These are phyloP conservation scores for Calidris pugnax DNA, from an alignment of 2,113 vertebrate genomes.

Conservation along the genomic window DNA sequence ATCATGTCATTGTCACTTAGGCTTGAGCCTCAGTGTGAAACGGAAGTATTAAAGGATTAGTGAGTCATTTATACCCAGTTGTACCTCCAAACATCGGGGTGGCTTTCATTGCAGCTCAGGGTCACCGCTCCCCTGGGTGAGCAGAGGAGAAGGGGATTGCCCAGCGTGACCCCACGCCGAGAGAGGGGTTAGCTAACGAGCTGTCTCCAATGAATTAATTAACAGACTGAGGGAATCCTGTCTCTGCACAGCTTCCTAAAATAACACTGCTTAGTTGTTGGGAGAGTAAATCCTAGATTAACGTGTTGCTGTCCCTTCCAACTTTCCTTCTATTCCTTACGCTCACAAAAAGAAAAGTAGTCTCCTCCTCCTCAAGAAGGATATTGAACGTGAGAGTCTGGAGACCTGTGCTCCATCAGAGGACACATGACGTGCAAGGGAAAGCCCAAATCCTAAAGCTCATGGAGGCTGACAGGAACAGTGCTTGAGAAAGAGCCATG, in stretches of 20 bases:
- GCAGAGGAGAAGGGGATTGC: neutral
- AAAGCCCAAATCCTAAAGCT: neutral
- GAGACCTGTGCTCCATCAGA: neutral
- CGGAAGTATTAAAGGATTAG: conserved; percentile 64
- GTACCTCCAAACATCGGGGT: neutral
- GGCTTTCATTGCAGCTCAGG: conserved; percentile 13
- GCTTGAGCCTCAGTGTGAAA: conserved; percentile 5
- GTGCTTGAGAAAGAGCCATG: neutral
- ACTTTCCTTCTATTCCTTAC: neutral
- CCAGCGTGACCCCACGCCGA: neutral
- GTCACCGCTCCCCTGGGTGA: neutral
- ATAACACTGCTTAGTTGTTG: conserved; percentile 15
- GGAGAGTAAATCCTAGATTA: conserved; percentile 17
- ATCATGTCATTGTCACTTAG: conserved; percentile 61
- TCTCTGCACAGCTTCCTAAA: conserved; percentile 6
- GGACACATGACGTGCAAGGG: accelerated
- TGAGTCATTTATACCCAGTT: conserved; percentile 48
- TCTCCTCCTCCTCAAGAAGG: neutral
- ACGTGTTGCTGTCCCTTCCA: neutral
- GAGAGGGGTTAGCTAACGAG: neutral
- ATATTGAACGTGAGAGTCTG: neutral
- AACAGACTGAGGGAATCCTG: conserved; percentile 18
- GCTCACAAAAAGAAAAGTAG: neutral
- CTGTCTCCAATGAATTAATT: conserved; percentile 29
- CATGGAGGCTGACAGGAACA: neutral